Evolutionary conservation across 2,113 vertebrate species (phyloP).

Genomic region (Pituophis catenifer): DNA sequence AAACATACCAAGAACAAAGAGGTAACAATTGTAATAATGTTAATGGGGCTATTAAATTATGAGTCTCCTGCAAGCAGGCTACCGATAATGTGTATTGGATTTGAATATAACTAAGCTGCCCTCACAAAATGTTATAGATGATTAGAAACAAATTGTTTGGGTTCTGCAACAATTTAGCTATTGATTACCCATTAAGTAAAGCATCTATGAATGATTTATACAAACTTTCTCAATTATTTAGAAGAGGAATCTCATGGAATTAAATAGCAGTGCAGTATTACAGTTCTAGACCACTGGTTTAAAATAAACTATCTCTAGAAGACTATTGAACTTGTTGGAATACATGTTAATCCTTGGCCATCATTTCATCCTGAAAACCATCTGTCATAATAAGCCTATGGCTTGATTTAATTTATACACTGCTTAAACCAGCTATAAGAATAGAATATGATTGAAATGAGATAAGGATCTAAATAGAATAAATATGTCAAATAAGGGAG

Average conservation of each 20-base stretch:
- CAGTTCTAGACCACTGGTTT: background rate
- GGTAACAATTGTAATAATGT: background rate
- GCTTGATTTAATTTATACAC: background rate
- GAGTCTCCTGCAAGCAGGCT: background rate
- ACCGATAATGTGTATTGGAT: background rate
- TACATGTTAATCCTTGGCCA: background rate
- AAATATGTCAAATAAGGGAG: background rate
- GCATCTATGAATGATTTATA: slow-evolving; percentile 7
- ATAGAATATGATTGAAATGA: background rate
- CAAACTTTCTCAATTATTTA: background rate
- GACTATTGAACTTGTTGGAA: background rate
- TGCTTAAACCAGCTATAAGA: background rate
- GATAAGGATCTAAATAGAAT: background rate
- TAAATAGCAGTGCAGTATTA: background rate
- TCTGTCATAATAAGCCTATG: background rate
- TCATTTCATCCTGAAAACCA: background rate
- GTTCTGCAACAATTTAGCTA: background rate
- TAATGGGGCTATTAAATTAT: background rate
- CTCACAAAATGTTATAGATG: background rate
- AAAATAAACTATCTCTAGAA: background rate
- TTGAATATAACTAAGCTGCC: background rate
- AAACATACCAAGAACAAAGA: background rate
- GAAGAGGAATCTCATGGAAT: background rate
- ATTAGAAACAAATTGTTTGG: slow-evolving; percentile 1
- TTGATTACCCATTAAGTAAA: slow-evolving; percentile 1